Conservation (phyloP, 2,888 invertebrate genomes). For the Synanthedon myopaeformis region DNA sequence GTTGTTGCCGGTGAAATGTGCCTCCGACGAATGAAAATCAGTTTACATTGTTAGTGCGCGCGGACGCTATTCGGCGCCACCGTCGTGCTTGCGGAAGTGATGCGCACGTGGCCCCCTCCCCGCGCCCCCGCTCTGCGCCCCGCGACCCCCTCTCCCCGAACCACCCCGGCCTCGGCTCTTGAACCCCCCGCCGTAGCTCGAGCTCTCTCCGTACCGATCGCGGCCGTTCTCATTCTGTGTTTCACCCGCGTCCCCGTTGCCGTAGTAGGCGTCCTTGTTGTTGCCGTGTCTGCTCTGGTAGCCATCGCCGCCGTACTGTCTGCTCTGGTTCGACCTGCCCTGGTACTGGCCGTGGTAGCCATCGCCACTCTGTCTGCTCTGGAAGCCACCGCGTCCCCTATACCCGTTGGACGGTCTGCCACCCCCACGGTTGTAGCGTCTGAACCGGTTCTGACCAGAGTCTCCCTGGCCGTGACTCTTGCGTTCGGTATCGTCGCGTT, state of each 20-base stretch:
- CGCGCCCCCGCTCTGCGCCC: slow-evolving; percentile 26
- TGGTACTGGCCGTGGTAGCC: slow-evolving; percentile 46
- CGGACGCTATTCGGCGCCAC: not conserved
- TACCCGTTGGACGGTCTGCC: slow-evolving; percentile 44
- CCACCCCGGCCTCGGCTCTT: slow-evolving; percentile 62
- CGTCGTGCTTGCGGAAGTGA: not conserved
- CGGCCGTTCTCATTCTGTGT: slow-evolving; percentile 61
- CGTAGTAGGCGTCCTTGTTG: slow-evolving; percentile 45
- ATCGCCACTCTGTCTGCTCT: slow-evolving; percentile 36
- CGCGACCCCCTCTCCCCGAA: slow-evolving; percentile 21
- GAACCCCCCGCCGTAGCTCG: slow-evolving; percentile 68
- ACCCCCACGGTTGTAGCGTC: slow-evolving; percentile 43
- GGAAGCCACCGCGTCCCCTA: slow-evolving; percentile 48
- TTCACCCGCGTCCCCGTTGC: slow-evolving; percentile 51
- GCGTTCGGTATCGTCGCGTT: slow-evolving; percentile 43
- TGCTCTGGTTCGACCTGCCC: slow-evolving; percentile 34
- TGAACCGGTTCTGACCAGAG: slow-evolving; percentile 39
- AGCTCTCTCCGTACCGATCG: slow-evolving; percentile 53
- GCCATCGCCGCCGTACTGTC: slow-evolving; percentile 36
- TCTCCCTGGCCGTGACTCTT: slow-evolving; percentile 54
- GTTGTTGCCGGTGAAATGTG: slow-evolving; percentile 79
- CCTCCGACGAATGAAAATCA: slow-evolving; percentile 72
- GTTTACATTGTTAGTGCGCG: slow-evolving; percentile 35
- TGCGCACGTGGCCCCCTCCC: slow-evolving; percentile 11
- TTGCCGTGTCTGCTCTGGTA: slow-evolving; percentile 46